Conservation (phyloP, 2,888 invertebrate genomes). For the Empis livida region DNA sequence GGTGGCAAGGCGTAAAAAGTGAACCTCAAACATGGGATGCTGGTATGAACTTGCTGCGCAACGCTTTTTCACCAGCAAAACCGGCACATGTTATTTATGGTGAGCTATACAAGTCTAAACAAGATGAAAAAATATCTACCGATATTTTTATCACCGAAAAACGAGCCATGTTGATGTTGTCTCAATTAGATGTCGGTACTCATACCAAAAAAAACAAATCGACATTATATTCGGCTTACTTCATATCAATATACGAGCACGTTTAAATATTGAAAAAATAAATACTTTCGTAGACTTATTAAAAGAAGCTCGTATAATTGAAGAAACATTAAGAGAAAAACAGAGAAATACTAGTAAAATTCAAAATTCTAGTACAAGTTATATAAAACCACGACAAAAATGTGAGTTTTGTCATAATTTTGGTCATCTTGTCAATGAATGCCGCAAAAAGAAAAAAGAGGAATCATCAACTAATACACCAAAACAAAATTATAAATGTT, state of each 20-base stretch:
- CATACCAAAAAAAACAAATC: not conserved
- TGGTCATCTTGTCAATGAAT: not conserved
- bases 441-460: slow-evolving; percentile 2
- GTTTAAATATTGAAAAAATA: not conserved
- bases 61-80: slow-evolving; percentile 1
- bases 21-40: not conserved
- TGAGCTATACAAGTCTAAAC: slow-evolving; percentile 1
- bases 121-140: not conserved
- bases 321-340: not conserved
- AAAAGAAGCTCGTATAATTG: slow-evolving; percentile 2
- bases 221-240: slow-evolving; percentile 5
- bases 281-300: slow-evolving; percentile 2
- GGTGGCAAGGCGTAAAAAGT: slow-evolving; percentile 2
- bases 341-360: not conserved
- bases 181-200: not conserved
- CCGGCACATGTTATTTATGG: not conserved
- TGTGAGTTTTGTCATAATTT: slow-evolving; percentile 1
- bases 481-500: slow-evolving; percentile 5
- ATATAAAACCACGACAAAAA: not conserved
- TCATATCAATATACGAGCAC: slow-evolving; percentile 2
- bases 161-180: slow-evolving; percentile 4
- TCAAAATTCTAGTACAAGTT: not conserved
- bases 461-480: not conserved
- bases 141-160: slow-evolving; percentile 5
- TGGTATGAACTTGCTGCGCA: not conserved